These are phyloP conservation scores for Halichoeres trimaculatus DNA, from an alignment of 2,113 vertebrate species.

Conservation along the genomic window DNA sequence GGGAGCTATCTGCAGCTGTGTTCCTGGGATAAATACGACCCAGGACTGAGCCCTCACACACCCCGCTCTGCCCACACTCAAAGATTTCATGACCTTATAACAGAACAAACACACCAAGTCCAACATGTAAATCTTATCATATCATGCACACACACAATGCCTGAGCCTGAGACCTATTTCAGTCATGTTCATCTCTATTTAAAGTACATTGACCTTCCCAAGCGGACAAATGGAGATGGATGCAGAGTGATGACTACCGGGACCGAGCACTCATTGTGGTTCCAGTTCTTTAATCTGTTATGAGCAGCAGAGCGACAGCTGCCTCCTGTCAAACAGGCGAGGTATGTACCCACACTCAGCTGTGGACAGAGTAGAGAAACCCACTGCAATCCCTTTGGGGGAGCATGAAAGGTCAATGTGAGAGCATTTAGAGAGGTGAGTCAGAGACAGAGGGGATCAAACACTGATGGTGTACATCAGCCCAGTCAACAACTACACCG, in stretches of 20 bases:
- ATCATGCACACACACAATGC: slow-evolving; percentile 22
- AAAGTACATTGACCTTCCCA: slow-evolving; percentile 50
- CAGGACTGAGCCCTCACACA: slow-evolving; percentile 4
- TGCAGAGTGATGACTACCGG: slow-evolving; percentile 33
- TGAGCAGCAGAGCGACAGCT: slow-evolving; percentile 66
- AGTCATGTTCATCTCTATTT: slow-evolving; percentile 40
- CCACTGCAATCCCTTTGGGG: slow-evolving; percentile 49
- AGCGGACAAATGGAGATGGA: slow-evolving; percentile 33
- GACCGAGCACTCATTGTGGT: slow-evolving; percentile 59
- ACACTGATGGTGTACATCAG: neutral
- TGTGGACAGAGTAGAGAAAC: slow-evolving; percentile 26
- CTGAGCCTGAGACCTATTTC: slow-evolving; percentile 39
- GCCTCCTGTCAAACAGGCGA: slow-evolving; percentile 53
- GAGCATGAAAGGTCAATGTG: slow-evolving; percentile 69
- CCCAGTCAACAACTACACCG: neutral
- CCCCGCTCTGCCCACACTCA: neutral
- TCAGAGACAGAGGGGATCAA: slow-evolving; percentile 45
- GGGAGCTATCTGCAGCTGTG: slow-evolving; percentile 66
- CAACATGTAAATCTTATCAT: slow-evolving; percentile 26
- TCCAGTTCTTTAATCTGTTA: slow-evolving; percentile 66
- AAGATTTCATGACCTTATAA: slow-evolving; percentile 5
- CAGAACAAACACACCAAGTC: slow-evolving; percentile 25
- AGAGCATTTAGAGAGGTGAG: slow-evolving; percentile 53
- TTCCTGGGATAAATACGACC: slow-evolving; percentile 45
- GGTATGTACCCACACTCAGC: slow-evolving; percentile 39